phyloP scores from a whole-genome alignment of 2,113 vertebrate species.

The Chaenogobius annularis region DNA sequence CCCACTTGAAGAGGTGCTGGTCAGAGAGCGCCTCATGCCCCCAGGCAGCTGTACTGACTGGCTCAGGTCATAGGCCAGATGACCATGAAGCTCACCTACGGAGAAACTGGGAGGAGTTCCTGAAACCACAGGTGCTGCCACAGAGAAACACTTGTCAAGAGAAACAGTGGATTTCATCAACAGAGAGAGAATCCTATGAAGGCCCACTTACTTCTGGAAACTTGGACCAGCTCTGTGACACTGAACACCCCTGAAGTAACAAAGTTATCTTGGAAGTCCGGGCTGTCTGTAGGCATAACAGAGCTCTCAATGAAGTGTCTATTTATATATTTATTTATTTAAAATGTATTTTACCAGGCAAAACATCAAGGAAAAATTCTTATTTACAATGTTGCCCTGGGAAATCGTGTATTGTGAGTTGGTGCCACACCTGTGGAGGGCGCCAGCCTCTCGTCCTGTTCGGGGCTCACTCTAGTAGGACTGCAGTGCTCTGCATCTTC shows the following conservation, averaged over 20 bases:
- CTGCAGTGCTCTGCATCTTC: conserved; percentile 89
- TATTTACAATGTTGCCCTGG: too few relatives aligned
- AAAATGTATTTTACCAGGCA: too few relatives aligned
- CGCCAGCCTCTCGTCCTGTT: conserved; percentile 93
- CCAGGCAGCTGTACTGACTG: conserved; percentile 82
- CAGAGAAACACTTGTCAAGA: conserved; percentile 15
- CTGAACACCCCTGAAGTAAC: conserved; percentile 97
- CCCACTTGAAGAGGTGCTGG: conserved; percentile 96
- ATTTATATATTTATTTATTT: neutral
- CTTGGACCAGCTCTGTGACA: conserved; percentile 96
- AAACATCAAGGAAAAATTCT: too few relatives aligned
- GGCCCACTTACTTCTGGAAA: conserved; percentile 90
- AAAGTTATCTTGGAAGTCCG: conserved; percentile 96
- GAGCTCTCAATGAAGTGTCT: neutral
- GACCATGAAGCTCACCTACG: conserved; percentile 94
- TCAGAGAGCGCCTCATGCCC: conserved; percentile 89
- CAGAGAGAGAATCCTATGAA: neutral
- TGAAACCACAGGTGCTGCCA: conserved; percentile 89
- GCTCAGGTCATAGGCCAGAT: conserved; percentile 96
- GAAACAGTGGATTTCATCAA: neutral
- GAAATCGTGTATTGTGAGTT: neutral
- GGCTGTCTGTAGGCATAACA: conserved; percentile 80
- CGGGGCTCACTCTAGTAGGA: conserved; percentile 85
- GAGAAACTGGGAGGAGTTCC: conserved; percentile 94
- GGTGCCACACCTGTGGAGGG: conserved; percentile 78